Evolutionary conservation across 2,888 invertebrate genomes (phyloP).

Genomic region (Lithophane semibrunnea): DNA sequence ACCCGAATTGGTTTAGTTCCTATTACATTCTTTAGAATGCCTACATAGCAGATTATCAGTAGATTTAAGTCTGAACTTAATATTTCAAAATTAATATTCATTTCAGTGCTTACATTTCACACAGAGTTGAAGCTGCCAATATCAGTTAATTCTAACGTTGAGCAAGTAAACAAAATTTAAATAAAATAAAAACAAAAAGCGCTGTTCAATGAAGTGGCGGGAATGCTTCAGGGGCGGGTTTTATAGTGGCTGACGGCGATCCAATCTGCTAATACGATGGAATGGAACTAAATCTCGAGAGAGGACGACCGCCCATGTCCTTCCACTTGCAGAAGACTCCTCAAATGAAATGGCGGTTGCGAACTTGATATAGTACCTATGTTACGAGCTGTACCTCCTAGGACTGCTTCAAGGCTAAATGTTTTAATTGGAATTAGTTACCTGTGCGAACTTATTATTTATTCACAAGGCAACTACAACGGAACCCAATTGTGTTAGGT

Average conservation of each 20-base stretch:
- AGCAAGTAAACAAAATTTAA: conserved; percentile 66
- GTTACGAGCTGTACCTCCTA: conserved; percentile 6
- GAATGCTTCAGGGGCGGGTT: conserved; percentile 65
- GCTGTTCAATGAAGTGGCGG: conserved; percentile 67
- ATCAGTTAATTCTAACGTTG: conserved; percentile 52
- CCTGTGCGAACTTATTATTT: not conserved
- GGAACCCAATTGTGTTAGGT: too few species aligned
- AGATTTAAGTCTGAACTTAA: not conserved
- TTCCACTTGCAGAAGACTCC: conserved; percentile 52
- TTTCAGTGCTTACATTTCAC: conserved; percentile 4
- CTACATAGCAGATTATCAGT: not conserved
- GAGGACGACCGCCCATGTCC: conserved; percentile 64
- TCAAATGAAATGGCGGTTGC: conserved; percentile 56
- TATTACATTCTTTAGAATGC: not conserved
- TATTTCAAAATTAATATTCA: conserved; percentile 15
- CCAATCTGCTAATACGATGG: conserved; percentile 79
- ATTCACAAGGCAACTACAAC: not conserved
- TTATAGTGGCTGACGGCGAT: conserved; percentile 71
- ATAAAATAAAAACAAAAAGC: conserved; percentile 68
- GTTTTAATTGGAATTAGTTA: not conserved
- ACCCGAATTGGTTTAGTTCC: not conserved
- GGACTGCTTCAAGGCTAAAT: not conserved
- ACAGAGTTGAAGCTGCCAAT: conserved; percentile 49
- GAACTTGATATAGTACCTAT: conserved; percentile 29
- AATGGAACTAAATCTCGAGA: conserved; percentile 70